These are phyloP conservation scores for Chlorops oryzae DNA, from an alignment of 1,140 invertebrate species.

Conservation along the genomic window DNA sequence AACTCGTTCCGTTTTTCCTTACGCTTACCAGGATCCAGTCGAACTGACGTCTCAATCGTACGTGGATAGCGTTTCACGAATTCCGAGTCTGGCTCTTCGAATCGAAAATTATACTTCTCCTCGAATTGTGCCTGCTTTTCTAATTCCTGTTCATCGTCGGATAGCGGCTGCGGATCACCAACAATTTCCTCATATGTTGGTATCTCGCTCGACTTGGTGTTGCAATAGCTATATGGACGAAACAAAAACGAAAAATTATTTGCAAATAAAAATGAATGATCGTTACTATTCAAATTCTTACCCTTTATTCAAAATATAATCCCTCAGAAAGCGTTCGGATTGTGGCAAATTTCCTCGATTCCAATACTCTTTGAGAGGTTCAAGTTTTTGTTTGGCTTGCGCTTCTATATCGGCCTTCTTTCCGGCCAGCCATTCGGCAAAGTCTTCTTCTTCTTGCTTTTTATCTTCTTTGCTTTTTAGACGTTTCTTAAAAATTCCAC, in stretches of 20 bases:
- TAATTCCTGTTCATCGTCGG: conserved; percentile 74
- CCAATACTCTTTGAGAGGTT: conserved; percentile 77
- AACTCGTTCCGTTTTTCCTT: conserved; percentile 69
- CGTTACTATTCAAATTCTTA: conserved; percentile 49
- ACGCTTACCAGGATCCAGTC: conserved; percentile 72
- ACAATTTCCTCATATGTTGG: conserved; percentile 65
- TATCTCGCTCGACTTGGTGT: conserved; percentile 55
- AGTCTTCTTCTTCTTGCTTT: conserved; percentile 58
- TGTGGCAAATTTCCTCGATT: conserved; percentile 70
- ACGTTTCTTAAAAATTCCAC: conserved; percentile 54
- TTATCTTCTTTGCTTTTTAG: conserved; percentile 60
- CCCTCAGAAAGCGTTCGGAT: conserved; percentile 82
- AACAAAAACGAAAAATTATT: conserved; percentile 10
- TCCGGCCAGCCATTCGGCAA: conserved; percentile 77
- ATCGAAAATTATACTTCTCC: conserved; percentile 92
- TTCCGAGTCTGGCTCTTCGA: conserved; percentile 91
- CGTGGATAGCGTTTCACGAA: conserved; percentile 89
- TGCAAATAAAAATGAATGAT: conserved; percentile 1
- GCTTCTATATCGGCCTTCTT: conserved; percentile 61
- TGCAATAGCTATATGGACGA: conserved; percentile 26
- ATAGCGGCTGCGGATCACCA: conserved; percentile 63
- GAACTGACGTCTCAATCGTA: conserved; percentile 75
- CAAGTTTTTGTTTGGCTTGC: conserved; percentile 52
- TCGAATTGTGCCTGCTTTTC: conserved; percentile 87
- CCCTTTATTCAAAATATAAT: conserved; percentile 87